These are phyloP conservation scores for Catostylus mosaicus DNA, from an alignment of 30 jellyfish, hydroid and myxozoan species.

Conservation along the genomic window DNA sequence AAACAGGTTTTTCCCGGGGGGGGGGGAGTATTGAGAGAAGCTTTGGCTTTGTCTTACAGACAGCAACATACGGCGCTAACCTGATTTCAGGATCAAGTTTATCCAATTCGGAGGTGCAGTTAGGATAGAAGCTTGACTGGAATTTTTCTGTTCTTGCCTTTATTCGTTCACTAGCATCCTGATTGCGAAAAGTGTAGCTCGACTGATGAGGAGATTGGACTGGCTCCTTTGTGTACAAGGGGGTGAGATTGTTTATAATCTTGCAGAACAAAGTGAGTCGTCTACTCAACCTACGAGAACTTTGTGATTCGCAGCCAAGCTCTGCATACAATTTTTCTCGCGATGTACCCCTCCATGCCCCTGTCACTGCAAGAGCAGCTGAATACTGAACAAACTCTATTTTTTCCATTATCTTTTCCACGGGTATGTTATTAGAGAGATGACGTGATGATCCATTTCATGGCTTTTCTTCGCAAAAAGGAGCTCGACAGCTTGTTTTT, in stretches of 20 bases:
- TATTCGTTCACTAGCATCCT: constrained; percentile 32
- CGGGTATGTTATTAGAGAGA: constrained; percentile 2
- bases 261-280: not conserved
- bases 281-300: constrained; percentile 19
- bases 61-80: constrained; percentile 36
- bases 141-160: constrained; percentile 30
- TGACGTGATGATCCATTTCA: not conserved
- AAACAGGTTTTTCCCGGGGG: not conserved
- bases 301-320: constrained; percentile 37
- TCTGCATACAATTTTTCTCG: constrained; percentile 32
- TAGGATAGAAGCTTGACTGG: constrained; percentile 19
- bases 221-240: constrained; percentile 5
- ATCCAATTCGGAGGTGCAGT: constrained; percentile 38
- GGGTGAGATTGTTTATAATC: constrained; percentile 12
- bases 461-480: not conserved
- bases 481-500: constrained; percentile 1
- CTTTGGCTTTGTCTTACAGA: constrained; percentile 11
- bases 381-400: constrained; percentile 1
- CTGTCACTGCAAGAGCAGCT: no score
- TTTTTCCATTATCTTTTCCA: constrained; percentile 3
- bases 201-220: not conserved
- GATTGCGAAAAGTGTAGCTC: not conserved
- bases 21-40: constrained; percentile 12
- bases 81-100: constrained; percentile 43
- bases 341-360: constrained; percentile 35